phyloP scores from a whole-genome alignment of 2,888 invertebrate genomes.

The Boloria selene region DNA sequence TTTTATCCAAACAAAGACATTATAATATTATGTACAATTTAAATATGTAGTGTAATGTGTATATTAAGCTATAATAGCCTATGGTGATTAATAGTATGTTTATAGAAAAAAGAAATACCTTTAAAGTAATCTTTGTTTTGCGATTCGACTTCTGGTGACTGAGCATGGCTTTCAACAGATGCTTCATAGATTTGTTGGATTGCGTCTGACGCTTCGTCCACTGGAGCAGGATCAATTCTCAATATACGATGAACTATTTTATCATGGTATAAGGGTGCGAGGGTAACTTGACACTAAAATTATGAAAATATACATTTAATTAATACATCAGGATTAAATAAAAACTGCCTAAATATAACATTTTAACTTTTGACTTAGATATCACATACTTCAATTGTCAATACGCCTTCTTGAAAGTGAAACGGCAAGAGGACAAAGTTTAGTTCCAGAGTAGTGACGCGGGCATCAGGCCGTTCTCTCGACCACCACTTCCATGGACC shows the following conservation, averaged over 20 bases:
- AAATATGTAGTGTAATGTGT: too few relatives aligned
- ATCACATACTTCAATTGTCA: constrained; percentile 87
- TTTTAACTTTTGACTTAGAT: too few relatives aligned
- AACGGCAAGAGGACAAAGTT: constrained; percentile 87
- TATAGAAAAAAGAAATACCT: constrained; percentile 21
- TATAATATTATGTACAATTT: too few relatives aligned
- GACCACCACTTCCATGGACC: constrained; percentile 78
- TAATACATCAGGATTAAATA: not conserved
- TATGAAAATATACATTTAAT: not conserved
- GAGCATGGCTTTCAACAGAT: constrained; percentile 20
- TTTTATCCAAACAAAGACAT: too few relatives aligned
- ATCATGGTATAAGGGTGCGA: constrained; percentile 68
- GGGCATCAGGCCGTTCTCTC: constrained; percentile 80
- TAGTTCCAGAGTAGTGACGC: constrained; percentile 88
- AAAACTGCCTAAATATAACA: not conserved
- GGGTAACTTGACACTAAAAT: constrained; percentile 72
- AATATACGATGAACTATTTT: constrained; percentile 55
- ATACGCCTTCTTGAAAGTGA: constrained; percentile 89
- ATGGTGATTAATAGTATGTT: too few relatives aligned
- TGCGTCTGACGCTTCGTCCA: constrained; percentile 20
- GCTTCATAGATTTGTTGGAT: constrained; percentile 20
- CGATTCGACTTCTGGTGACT: constrained; percentile 28
- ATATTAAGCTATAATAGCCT: too few relatives aligned
- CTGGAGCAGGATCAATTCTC: constrained; percentile 26
- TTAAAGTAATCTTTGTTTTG: constrained; percentile 23